Conservation (phyloP, 2,113 vertebrate species). For the Piprites chloris region DNA sequence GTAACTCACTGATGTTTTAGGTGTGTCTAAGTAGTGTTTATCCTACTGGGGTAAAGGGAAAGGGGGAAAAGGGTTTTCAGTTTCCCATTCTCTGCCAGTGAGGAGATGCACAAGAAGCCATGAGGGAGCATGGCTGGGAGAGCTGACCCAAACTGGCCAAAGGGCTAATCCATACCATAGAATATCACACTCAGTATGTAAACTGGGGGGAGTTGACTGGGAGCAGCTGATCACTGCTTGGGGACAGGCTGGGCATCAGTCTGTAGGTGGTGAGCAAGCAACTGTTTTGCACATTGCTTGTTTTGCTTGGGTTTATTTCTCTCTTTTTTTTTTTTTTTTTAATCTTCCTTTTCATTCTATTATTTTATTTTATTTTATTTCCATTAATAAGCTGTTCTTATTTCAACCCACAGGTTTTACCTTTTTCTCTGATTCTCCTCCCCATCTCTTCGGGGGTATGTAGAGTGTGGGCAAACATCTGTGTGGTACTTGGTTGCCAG, state of each 20-base stretch:
- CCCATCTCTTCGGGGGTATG: not conserved
- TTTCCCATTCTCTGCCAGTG: not conserved
- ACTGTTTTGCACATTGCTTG: not conserved
- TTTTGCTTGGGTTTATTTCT: not conserved
- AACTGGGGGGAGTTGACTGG: not conserved
- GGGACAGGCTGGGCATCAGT: accelerated
- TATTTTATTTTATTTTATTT: not conserved
- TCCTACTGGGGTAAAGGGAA: too few relatives aligned
- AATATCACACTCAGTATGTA: not conserved
- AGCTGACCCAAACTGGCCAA: not conserved
- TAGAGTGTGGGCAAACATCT: not conserved
- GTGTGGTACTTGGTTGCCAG: not conserved
- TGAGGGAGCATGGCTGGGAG: not conserved
- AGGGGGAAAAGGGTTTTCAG: too few relatives aligned
- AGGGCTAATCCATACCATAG: accelerated
- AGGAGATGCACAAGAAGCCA: not conserved
- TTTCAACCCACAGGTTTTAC: not conserved
- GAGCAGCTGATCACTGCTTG: accelerated
- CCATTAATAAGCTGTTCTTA: not conserved
- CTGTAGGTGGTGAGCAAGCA: not conserved
- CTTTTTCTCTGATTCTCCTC: not conserved
- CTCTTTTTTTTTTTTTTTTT: not conserved
- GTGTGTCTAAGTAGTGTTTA: not conserved
- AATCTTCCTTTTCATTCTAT: not conserved
- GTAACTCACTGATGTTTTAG: not conserved